A percentile compares a stretch with the other conserved stretches of the same genome.
These are phyloP conservation scores for Mormyrus hasselquistii DNA, from an alignment of 2,797 vertebrate species.

Conservation along the genomic window DNA sequence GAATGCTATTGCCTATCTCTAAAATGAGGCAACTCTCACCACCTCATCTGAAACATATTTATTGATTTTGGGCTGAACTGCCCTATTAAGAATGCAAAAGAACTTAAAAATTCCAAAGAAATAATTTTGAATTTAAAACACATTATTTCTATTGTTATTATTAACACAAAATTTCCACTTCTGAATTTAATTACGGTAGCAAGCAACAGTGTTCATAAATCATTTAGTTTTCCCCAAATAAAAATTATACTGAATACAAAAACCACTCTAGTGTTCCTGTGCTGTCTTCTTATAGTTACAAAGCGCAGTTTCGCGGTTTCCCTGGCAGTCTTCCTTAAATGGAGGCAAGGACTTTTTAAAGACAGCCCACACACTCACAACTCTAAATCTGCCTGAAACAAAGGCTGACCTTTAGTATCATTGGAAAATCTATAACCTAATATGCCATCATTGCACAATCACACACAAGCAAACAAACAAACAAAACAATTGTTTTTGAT, in stretches of 20 bases:
- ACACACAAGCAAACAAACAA: not conserved
- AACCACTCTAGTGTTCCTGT: not conserved
- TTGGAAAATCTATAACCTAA: not conserved
- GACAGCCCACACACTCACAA: not conserved
- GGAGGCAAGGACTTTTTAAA: not conserved
- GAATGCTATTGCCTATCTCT: too few relatives aligned
- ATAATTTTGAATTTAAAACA: not conserved
- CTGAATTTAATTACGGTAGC: not conserved
- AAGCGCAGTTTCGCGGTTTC: slow-evolving; percentile 63
- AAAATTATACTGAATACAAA: not conserved
- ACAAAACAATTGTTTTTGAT: not conserved
- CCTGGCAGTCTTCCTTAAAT: slow-evolving; percentile 31
- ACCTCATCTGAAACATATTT: not conserved
- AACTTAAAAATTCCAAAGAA: not conserved
- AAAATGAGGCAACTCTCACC: too few relatives aligned
- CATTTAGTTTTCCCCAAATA: not conserved
- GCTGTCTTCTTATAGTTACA: slow-evolving; percentile 50
- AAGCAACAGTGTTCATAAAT: not conserved
- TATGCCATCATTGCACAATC: not conserved
- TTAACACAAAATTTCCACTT: not conserved
- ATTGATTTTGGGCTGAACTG: not conserved
- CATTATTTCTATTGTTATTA: not conserved
- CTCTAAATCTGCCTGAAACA: not conserved
- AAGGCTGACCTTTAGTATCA: not conserved
- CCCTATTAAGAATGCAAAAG: not conserved